These are phyloP conservation scores for Erithacus rubecula DNA, from an alignment of 2,797 vertebrate genomes.

Conservation along the genomic window DNA sequence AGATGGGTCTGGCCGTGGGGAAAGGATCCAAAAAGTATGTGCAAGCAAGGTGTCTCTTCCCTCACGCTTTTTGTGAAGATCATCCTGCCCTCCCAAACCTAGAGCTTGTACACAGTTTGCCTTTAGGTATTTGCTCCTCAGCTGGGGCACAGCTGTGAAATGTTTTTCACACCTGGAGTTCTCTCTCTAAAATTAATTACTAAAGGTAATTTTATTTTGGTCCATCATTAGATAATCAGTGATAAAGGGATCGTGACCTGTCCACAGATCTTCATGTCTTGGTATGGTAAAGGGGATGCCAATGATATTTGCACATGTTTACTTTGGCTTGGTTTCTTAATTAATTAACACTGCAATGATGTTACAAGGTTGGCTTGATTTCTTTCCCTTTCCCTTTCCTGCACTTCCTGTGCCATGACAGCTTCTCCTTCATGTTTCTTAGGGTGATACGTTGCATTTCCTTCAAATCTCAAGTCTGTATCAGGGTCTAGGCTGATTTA, in stretches of 20 bases:
- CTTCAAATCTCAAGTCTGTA: neutral
- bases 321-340: neutral
- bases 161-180: neutral
- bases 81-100: neutral
- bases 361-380: neutral
- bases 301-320: neutral
- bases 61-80: neutral
- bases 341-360: neutral
- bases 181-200: neutral
- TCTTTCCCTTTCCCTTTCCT: slow-evolving; percentile 32
- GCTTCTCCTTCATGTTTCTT: neutral
- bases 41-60: neutral
- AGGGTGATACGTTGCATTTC: neutral
- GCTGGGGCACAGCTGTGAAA: neutral
- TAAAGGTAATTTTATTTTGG: neutral
- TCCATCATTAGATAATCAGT: neutral
- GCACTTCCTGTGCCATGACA: neutral
- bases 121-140: neutral
- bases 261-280: neutral
- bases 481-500: neutral
- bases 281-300: neutral
- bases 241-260: neutral
- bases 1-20: neutral
- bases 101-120: neutral
- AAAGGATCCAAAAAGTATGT: neutral